phyloP scores from a whole-genome alignment of 1,140 invertebrate genomes.

The Drosophila rufa region DNA sequence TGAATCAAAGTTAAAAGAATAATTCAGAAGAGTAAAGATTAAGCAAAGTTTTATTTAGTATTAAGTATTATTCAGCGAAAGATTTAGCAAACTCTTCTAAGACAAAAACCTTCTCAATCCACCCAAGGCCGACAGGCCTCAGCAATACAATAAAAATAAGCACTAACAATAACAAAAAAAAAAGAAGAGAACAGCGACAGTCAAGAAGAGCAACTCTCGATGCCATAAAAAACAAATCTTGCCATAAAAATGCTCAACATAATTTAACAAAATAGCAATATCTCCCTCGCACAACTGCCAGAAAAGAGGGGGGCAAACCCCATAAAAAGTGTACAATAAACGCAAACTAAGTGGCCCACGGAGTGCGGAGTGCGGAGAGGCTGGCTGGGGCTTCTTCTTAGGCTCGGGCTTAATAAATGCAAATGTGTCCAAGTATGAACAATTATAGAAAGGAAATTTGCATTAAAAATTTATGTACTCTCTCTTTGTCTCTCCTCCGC shows the following conservation, averaged over 20 bases:
- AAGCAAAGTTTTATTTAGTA: too few species aligned
- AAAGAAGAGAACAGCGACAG: conserved; percentile 1
- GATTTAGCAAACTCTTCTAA: too few species aligned
- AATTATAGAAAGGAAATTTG: conserved; percentile 83
- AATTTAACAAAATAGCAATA: conserved; percentile 82
- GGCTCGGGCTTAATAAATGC: conserved; percentile 70
- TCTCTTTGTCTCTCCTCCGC: conserved; percentile 26
- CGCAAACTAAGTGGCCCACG: conserved; percentile 72
- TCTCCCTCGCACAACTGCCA: conserved; percentile 30
- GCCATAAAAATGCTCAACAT: conserved; percentile 79
- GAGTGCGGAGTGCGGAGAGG: background rate
- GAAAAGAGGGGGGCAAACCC: conserved; percentile 4
- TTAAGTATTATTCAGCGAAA: too few species aligned
- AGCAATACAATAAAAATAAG: conserved; percentile 50
- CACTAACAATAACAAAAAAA: conserved; percentile 21
- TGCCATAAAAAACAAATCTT: conserved; percentile 79
- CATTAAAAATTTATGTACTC: conserved; percentile 83
- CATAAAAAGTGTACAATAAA: conserved; percentile 79
- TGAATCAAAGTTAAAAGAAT: too few species aligned
- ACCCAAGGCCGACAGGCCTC: background rate
- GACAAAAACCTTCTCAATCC: background rate
- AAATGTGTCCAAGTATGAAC: conserved; percentile 81
- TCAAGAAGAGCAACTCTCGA: conserved; percentile 56
- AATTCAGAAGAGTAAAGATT: too few species aligned
- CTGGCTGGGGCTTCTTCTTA: conserved; percentile 15